Evolutionary conservation across 2,888 invertebrate species (phyloP), one percentile per base, ranked within the genome.

Genomic region (Eledona agricola): DNA sequence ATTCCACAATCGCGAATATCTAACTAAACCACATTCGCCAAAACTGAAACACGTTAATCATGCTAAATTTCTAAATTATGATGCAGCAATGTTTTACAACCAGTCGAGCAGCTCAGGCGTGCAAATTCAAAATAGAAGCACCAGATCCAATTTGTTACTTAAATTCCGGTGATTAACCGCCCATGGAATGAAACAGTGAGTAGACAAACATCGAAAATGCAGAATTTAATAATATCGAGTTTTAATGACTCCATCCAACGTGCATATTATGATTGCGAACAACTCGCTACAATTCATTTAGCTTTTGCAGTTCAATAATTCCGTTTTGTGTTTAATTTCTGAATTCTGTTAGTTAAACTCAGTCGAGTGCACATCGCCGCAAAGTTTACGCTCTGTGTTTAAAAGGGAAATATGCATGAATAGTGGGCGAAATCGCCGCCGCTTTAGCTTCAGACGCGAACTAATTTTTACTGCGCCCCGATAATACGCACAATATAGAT

Each of bases 241-340:
- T 46, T 46, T 46, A 34, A 46, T 34, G 19, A 25, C 42, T 29
- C 23, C 17, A 34, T 34, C 34, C 46, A 34, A 26, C 46, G 34
- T 26, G 29, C 3, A 22, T 15, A 37, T 31, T 42, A 29, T 42
- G 16, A 42, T 46, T 46, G 29, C 34, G 13, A 16, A 7, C 34
- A 16, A 4, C 22, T 19, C 10, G 25, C 46, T 23, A 19, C 46
- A 46, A 46, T 46, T 34, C 46, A 46, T 46, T 46, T 46, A 35
- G 34, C 34, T 35, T 35, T 34, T 26, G 34, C 34, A 23, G 46
- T 46, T 35, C 46, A 22, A 46, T 34, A 34, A 46, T 46, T 34
- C 16, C 34, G 32, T 46, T 46, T 15, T 46, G 46, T 34, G 46
- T 34, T 32, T 46, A 46, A 46, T 34, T 43, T 23, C 43, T 23